A percentile compares a stretch with the other conserved stretches of the same genome.
Conservation (phyloP, 2,888 invertebrate genomes). For the Latrodectus elegans region DNA sequence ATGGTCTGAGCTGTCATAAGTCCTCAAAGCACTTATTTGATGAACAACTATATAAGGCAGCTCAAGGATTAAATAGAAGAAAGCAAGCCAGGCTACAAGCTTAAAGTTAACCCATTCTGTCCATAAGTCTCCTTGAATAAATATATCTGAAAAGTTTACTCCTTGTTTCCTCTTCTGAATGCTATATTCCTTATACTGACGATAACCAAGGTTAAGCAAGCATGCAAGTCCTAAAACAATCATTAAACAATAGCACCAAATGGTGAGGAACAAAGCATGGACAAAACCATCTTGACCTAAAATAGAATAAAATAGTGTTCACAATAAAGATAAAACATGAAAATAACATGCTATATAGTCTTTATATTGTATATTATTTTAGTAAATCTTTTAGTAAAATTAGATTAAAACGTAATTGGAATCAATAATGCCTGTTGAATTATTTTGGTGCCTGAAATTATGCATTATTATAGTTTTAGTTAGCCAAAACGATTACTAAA, state of each 20-base stretch:
- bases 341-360: too few relatives aligned
- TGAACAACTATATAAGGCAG: constrained; percentile 59
- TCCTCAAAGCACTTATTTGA: constrained; percentile 40
- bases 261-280: constrained; percentile 70
- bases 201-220: constrained; percentile 46
- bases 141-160: constrained; percentile 42
- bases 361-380: too few relatives aligned
- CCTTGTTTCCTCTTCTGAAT: constrained; percentile 40
- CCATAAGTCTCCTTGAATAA: constrained; percentile 61
- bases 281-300: constrained; percentile 51
- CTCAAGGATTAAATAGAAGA: constrained; percentile 51
- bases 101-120: constrained; percentile 65
- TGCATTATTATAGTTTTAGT: too few relatives aligned
- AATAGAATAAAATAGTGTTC: not conserved
- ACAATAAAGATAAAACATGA: too few relatives aligned
- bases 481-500: too few relatives aligned
- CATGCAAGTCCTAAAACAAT: constrained; percentile 68
- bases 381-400: too few relatives aligned
- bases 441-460: too few relatives aligned
- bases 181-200: constrained; percentile 56
- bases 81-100: constrained; percentile 33
- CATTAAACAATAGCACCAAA: constrained; percentile 71
- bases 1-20: not conserved
- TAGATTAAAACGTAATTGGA: too few relatives aligned
- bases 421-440: too few relatives aligned